Evolutionary conservation across 2,797 vertebrate species (phyloP).

Genomic region (Typhlichthys subterraneus): DNA sequence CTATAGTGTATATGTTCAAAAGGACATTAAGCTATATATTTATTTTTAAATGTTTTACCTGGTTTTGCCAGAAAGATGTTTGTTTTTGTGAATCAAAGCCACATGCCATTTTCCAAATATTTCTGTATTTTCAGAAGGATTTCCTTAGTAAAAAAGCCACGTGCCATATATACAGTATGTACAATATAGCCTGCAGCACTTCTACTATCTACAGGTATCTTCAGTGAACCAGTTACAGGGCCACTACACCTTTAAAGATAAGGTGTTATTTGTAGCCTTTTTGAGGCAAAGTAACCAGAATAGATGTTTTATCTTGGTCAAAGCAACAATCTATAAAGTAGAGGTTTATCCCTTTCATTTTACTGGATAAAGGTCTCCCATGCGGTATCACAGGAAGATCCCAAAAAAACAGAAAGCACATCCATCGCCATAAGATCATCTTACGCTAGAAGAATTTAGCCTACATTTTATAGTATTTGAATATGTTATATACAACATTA

Average conservation of each 20-base stretch:
- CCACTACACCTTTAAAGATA: conserved; percentile 14
- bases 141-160: too few relatives aligned
- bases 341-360: conserved; percentile 7
- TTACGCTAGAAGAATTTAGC: too few relatives aligned
- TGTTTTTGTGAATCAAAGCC: too few relatives aligned
- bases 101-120: too few relatives aligned
- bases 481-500: too few relatives aligned
- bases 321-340: conserved; percentile 15
- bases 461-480: too few relatives aligned
- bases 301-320: conserved; percentile 36
- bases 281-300: conserved; percentile 16
- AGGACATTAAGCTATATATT: too few relatives aligned
- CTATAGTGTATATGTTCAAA: neutral
- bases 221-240: neutral
- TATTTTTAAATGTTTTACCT: too few relatives aligned
- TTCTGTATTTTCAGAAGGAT: too few relatives aligned
- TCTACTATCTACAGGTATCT: neutral
- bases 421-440: neutral
- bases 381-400: neutral
- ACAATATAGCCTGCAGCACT: too few relatives aligned
- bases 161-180: too few relatives aligned
- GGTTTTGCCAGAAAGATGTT: too few relatives aligned
- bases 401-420: conserved; percentile 1
- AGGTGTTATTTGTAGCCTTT: neutral
- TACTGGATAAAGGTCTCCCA: neutral